Percentiles rank a stretch among this genome's conserved stretches.
Conservation (phyloP, 2,888 invertebrate genomes). For the Lampropteryx suffumata region DNA sequence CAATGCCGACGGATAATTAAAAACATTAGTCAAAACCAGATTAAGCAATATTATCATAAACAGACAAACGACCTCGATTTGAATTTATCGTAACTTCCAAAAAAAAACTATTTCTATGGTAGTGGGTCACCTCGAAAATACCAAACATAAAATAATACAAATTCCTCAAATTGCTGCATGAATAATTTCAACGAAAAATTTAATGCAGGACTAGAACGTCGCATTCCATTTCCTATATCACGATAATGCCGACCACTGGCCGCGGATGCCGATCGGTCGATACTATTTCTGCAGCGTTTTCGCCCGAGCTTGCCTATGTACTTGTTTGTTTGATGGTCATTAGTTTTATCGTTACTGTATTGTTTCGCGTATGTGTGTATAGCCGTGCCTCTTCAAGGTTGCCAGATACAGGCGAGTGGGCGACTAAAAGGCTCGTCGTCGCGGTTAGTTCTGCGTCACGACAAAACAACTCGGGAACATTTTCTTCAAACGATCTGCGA, state of each 20-base stretch:
- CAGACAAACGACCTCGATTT: slow-evolving; percentile 34
- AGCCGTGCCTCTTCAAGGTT: slow-evolving; percentile 49
- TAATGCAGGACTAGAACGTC: slow-evolving; percentile 58
- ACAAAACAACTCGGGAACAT: slow-evolving; percentile 32
- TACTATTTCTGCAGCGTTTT: slow-evolving; percentile 75
- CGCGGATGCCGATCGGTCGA: slow-evolving; percentile 66
- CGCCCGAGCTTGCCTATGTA: slow-evolving; percentile 37
- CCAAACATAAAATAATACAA: slow-evolving; percentile 24
- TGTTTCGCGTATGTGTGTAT: slow-evolving; percentile 37
- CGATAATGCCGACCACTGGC: slow-evolving; percentile 56
- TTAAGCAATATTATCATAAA: slow-evolving; percentile 29
- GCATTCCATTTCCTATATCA: slow-evolving; percentile 59
- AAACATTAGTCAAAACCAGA: slow-evolving; percentile 17
- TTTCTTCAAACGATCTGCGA: slow-evolving; percentile 23
- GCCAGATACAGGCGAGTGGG: slow-evolving; percentile 40
- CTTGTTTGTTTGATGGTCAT: slow-evolving; percentile 33
- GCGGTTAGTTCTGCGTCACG: slow-evolving; percentile 24
- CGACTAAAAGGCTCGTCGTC: slow-evolving; percentile 38
- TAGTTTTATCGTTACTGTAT: slow-evolving; percentile 42
- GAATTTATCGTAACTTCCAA: slow-evolving; percentile 3
- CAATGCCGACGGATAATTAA: slow-evolving; percentile 28
- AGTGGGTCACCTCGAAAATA: neutral
- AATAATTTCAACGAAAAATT: slow-evolving; percentile 43
- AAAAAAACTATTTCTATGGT: neutral
- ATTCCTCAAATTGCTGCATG: slow-evolving; percentile 32